A percentile compares a stretch with the other conserved stretches of the same genome.
Conservation (phyloP, 1,140 invertebrate species). For the Lepidurus apus region DNA sequence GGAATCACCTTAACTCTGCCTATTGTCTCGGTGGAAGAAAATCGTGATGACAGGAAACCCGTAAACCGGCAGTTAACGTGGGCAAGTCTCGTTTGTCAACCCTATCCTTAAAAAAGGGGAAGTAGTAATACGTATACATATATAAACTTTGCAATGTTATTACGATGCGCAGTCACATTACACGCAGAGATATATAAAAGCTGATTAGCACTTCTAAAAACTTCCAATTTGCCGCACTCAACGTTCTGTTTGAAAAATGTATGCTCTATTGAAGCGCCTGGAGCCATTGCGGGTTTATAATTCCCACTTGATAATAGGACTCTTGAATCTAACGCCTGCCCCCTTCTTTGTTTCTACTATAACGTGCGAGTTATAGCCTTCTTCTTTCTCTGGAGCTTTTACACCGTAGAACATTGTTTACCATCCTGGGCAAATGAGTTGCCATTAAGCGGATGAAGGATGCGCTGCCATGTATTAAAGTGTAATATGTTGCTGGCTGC, state of each 20-base stretch:
- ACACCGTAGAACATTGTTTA: background rate
- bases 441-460: conserved; percentile 4
- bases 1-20: too few relatives aligned
- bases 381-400: background rate
- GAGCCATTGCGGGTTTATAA: background rate
- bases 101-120: too few relatives aligned
- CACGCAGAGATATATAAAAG: too few relatives aligned
- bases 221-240: background rate
- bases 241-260: background rate
- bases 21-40: conserved; percentile 3
- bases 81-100: background rate
- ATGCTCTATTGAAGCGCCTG: background rate
- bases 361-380: background rate
- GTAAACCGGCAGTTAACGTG: background rate
- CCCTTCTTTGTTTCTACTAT: background rate
- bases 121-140: too few relatives aligned
- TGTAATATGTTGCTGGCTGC: background rate
- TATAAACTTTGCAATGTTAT: too few relatives aligned
- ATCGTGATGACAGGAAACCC: conserved; percentile 8
- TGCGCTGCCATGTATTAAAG: conserved; percentile 18
- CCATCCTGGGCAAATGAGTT: conserved; percentile 9
- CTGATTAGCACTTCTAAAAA: background rate
- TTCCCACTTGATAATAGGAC: background rate
- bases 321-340: background rate
- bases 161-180: too few relatives aligned